Conservation (phyloP, 2,113 vertebrate species). For the Brachionichthys hirsutus region DNA sequence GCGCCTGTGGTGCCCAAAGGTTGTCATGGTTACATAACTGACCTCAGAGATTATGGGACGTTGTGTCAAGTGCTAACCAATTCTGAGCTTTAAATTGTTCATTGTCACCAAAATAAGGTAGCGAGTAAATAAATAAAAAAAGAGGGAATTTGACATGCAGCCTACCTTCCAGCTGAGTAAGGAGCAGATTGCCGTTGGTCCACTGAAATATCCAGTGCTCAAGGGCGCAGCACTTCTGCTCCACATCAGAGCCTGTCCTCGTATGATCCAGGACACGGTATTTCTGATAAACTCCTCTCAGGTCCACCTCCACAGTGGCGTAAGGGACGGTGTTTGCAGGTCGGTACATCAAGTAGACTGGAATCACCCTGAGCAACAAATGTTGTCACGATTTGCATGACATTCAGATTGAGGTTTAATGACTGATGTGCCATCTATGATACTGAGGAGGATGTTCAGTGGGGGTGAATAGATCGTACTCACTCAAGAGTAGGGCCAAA, state of each 20-base stretch:
- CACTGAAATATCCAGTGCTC: slow-evolving; percentile 98
- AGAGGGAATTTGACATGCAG: not conserved
- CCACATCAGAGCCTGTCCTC: slow-evolving; percentile 71
- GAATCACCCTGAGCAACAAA: slow-evolving; percentile 83
- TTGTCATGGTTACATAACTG: too few relatives aligned
- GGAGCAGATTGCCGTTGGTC: slow-evolving; percentile 93
- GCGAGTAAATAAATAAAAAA: too few relatives aligned
- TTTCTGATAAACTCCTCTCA: slow-evolving; percentile 78
- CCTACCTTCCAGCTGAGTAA: slow-evolving; percentile 91
- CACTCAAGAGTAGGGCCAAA: slow-evolving; percentile 91
- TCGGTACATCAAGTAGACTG: slow-evolving; percentile 91
- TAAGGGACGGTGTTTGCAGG: slow-evolving; percentile 92
- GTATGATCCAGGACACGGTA: slow-evolving; percentile 77
- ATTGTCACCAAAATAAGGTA: not conserved
- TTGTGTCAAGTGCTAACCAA: too few relatives aligned
- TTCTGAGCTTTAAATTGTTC: too few relatives aligned
- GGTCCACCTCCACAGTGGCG: slow-evolving; percentile 87
- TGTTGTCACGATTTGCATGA: not conserved
- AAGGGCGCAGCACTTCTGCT: slow-evolving; percentile 90
- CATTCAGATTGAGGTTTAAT: not conserved
- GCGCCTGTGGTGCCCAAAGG: too few relatives aligned
- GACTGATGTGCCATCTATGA: not conserved
- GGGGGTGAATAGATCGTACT: slow-evolving; percentile 62
- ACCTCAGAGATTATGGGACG: too few relatives aligned
- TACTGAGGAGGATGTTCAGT: not conserved